Percentiles rank a stretch among this genome's conserved stretches.
phyloP scores from a whole-genome alignment of 2,113 vertebrate species.

The Isichthys henryi region DNA sequence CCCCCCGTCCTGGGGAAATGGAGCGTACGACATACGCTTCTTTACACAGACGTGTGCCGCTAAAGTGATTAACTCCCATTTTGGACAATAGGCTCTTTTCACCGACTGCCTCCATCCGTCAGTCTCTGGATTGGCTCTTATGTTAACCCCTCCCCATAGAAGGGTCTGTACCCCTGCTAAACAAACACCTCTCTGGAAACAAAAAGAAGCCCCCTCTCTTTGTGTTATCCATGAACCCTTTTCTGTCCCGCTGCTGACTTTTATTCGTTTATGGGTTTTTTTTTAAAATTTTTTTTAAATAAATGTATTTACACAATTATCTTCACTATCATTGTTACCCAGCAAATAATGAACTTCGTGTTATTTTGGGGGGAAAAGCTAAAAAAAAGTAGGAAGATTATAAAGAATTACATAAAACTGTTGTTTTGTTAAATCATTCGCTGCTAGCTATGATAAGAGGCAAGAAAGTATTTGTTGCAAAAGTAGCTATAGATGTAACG shows the following conservation, averaged over 20 bases:
- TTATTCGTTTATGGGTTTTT: not conserved
- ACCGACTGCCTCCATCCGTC: not conserved
- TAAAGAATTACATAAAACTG: not conserved
- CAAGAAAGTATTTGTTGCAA: not conserved
- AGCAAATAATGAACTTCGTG: not conserved
- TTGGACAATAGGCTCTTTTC: conserved; percentile 30
- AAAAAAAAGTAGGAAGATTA: not conserved
- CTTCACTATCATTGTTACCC: not conserved
- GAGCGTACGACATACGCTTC: conserved; percentile 26
- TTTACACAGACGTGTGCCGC: conserved; percentile 44
- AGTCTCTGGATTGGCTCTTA: conserved; percentile 14
- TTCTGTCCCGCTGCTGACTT: not conserved
- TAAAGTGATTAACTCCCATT: conserved; percentile 45
- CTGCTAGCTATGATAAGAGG: not conserved
- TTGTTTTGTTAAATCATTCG: not conserved
- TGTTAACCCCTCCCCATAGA: conserved; percentile 18
- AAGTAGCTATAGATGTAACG: not conserved
- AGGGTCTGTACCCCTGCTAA: conserved; percentile 25
- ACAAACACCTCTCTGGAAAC: conserved; percentile 26
- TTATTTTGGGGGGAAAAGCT: not conserved
- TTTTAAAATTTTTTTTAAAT: not conserved
- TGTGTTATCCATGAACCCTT: conserved; percentile 24
- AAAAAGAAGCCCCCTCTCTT: conserved; percentile 20
- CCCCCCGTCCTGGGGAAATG: conserved; percentile 13
- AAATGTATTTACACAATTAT: not conserved